Percentiles rank a stretch among this genome's conserved stretches.
Conservation (phyloP, 2,113 vertebrate genomes). For the Serilophus lunatus region DNA sequence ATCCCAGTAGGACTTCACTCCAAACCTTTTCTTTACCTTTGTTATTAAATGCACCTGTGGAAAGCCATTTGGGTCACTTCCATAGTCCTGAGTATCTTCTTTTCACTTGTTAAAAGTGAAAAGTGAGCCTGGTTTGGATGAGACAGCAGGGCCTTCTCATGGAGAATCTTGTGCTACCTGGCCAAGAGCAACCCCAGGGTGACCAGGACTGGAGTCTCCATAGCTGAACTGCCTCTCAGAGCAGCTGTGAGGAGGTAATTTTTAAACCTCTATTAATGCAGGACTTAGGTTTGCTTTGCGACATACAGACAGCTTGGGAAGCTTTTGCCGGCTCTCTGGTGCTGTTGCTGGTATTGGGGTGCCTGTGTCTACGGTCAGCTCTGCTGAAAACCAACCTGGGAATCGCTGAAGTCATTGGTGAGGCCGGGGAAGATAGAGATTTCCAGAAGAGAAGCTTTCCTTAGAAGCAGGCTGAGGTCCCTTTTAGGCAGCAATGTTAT, state of each 20-base stretch:
- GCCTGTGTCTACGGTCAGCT: background rate
- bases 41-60: background rate
- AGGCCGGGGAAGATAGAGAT: too few species aligned
- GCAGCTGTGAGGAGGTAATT: background rate
- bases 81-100: background rate
- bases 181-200: background rate
- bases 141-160: rapidly evolving
- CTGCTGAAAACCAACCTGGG: background rate
- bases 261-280: background rate
- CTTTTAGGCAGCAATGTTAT: background rate
- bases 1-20: background rate
- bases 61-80: background rate
- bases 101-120: background rate
- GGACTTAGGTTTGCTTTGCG: background rate
- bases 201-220: rapidly evolving
- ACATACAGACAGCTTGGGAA: background rate
- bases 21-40: background rate
- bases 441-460: background rate
- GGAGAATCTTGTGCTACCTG: rapidly evolving
- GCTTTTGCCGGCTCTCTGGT: background rate
- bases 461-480: background rate
- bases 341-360: background rate
- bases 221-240: background rate
- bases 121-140: background rate
- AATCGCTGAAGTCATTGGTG: background rate